Conservation (phyloP, 2,888 invertebrate genomes). For the Dinocampus coccinellae region DNA sequence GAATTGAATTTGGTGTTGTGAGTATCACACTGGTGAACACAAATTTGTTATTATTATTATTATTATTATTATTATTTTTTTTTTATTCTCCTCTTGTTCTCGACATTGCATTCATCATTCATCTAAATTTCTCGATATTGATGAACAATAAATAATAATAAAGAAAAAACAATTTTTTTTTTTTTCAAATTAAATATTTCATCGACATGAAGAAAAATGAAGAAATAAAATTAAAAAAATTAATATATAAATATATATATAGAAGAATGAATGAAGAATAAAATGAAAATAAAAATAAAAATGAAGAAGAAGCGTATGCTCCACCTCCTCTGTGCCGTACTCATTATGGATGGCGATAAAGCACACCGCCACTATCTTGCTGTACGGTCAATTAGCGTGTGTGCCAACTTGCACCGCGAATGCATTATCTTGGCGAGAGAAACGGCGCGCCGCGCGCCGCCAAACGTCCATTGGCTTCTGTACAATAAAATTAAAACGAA, state of each 20-base stretch:
- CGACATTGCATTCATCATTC: neutral
- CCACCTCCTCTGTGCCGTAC: conserved; percentile 44
- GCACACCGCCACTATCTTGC: conserved; percentile 54
- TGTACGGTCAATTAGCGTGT: conserved; percentile 63
- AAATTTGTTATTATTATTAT: conserved; percentile 23
- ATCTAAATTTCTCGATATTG: neutral
- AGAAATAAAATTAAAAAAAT: too few species aligned
- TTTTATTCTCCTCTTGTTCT: neutral
- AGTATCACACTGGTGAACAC: conserved; percentile 24
- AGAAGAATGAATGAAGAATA: too few species aligned
- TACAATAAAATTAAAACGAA: neutral
- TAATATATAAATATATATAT: too few species aligned
- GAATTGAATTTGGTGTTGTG: conserved; percentile 61
- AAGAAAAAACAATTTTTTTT: too few species aligned
- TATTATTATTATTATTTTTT: neutral
- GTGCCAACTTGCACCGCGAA: conserved; percentile 54
- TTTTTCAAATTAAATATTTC: conserved; percentile 16
- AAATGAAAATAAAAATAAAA: conserved; percentile 20
- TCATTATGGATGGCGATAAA: conserved; percentile 61
- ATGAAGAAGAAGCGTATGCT: conserved; percentile 36
- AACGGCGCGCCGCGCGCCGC: conserved; percentile 21
- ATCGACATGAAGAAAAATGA: conserved; percentile 40
- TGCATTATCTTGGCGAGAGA: conserved; percentile 29
- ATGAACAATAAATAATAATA: conserved; percentile 5
- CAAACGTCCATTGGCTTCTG: conserved; percentile 7